Conservation (phyloP, 53 echinoderm and acorn worm species). For the Echinometra lucunter region DNA sequence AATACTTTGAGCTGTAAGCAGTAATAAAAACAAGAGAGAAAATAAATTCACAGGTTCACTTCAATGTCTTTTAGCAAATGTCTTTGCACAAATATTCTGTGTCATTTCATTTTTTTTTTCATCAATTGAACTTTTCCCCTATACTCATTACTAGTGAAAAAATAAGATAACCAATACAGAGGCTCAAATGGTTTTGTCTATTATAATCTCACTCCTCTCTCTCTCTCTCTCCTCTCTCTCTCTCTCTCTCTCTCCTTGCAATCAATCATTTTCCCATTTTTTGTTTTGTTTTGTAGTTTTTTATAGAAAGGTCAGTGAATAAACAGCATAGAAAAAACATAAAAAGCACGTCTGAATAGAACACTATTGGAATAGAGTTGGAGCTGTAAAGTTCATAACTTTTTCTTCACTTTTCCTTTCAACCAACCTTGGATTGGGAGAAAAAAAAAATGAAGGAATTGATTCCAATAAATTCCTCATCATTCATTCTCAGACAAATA, state of each 20-base stretch:
- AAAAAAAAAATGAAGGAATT: background rate
- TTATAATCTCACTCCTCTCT: background rate
- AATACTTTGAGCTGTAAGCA: slow-evolving; percentile 73
- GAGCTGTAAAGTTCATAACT: too few relatives aligned
- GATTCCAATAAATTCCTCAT: background rate
- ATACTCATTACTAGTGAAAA: too few relatives aligned
- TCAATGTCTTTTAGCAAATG: too few relatives aligned
- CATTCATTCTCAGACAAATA: background rate
- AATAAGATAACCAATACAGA: too few relatives aligned
- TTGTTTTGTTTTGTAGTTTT: background rate
- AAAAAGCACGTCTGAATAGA: background rate
- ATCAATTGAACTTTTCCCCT: too few relatives aligned
- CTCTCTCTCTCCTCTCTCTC: too few relatives aligned
- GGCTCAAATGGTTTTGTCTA: background rate
- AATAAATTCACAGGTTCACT: too few relatives aligned
- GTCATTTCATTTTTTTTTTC: too few relatives aligned
- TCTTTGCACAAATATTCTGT: too few relatives aligned
- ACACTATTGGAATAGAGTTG: background rate
- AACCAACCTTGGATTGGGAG: background rate
- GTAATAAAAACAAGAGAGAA: too few relatives aligned
- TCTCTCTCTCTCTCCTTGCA: too few relatives aligned
- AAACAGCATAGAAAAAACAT: background rate
- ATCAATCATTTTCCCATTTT: background rate
- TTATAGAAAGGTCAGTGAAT: background rate
- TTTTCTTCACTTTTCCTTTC: background rate